These are phyloP conservation scores for Antheraea pernyi DNA, from an alignment of 1,140 invertebrate genomes.

Conservation along the genomic window DNA sequence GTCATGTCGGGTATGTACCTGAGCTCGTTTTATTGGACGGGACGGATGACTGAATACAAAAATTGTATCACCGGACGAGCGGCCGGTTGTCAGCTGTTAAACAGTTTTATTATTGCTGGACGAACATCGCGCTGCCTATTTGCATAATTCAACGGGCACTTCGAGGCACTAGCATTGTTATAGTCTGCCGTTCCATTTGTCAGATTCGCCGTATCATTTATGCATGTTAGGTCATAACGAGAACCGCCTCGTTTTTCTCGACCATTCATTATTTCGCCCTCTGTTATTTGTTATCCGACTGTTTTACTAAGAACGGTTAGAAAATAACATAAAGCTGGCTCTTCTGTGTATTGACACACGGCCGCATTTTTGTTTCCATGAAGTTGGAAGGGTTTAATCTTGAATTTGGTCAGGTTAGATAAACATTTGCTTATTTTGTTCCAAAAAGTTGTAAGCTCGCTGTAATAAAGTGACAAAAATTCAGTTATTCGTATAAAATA, in stretches of 20 bases:
- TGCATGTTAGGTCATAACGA: conserved; percentile 74
- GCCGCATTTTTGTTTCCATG: conserved; percentile 51
- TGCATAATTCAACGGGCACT: conserved; percentile 79
- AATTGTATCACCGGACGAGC: conserved; percentile 44
- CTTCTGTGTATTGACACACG: conserved; percentile 44
- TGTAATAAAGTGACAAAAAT: background rate
- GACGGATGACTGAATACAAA: conserved; percentile 58
- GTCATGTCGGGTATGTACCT: conserved; percentile 59
- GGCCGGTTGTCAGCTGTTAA: conserved; percentile 72
- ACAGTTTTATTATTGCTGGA: conserved; percentile 76
- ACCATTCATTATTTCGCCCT: conserved; percentile 72
- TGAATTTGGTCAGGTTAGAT: conserved; percentile 55
- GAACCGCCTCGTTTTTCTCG: conserved; percentile 62
- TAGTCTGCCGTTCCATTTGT: conserved; percentile 76
- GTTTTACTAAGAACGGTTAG: conserved; percentile 48
- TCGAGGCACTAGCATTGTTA: conserved; percentile 76
- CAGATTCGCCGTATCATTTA: conserved; percentile 77
- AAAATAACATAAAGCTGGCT: conserved; percentile 47
- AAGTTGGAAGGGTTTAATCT: conserved; percentile 56
- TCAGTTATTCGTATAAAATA: background rate
- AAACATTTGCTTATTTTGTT: conserved; percentile 50
- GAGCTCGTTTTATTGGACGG: conserved; percentile 65
- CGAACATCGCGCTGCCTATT: conserved; percentile 69
- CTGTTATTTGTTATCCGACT: conserved; percentile 38
- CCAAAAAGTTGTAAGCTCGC: conserved; percentile 38